Conservation (phyloP, 2,888 invertebrate genomes). For the Lepidocyrtinus sp. region DNA sequence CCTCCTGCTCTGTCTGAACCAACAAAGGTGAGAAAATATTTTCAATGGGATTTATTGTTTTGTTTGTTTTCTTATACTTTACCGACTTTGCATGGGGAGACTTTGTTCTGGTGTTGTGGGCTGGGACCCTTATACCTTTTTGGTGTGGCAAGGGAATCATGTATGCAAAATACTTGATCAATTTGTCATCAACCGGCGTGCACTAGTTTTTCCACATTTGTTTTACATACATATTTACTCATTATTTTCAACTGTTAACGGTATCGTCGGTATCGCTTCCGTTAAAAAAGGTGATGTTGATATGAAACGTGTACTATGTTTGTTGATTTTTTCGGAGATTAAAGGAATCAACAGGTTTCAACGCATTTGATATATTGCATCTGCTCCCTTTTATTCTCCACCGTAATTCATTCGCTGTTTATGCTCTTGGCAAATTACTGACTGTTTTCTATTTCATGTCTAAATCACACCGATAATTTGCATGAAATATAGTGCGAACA, state of each 20-base stretch:
- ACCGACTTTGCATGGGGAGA: not conserved
- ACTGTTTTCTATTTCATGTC: not conserved
- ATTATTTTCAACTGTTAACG: constrained; percentile 19
- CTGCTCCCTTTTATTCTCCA: not conserved
- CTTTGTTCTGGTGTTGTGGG: too few relatives aligned
- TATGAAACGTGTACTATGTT: not conserved
- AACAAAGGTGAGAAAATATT: constrained; percentile 39
- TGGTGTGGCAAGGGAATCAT: too few relatives aligned
- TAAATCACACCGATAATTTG: not conserved
- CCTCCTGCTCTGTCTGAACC: constrained; percentile 26
- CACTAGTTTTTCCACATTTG: too few relatives aligned
- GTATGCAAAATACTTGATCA: too few relatives aligned
- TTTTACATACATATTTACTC: constrained; percentile 1
- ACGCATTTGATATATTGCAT: not conserved
- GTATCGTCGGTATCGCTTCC: constrained; percentile 36
- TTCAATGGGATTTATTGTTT: not conserved
- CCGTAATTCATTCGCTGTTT: not conserved
- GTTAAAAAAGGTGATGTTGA: not conserved
- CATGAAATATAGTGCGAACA: not conserved
- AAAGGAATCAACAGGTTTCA: constrained; percentile 24
- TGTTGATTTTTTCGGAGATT: constrained; percentile 27
- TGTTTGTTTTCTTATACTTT: not conserved
- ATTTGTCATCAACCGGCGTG: too few relatives aligned
- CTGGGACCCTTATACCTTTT: too few relatives aligned
- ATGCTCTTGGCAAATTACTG: constrained; percentile 4